Base-by-base conservation (phyloP, 2,113 vertebrate genomes). In the Irena cyanogastra region DNA sequence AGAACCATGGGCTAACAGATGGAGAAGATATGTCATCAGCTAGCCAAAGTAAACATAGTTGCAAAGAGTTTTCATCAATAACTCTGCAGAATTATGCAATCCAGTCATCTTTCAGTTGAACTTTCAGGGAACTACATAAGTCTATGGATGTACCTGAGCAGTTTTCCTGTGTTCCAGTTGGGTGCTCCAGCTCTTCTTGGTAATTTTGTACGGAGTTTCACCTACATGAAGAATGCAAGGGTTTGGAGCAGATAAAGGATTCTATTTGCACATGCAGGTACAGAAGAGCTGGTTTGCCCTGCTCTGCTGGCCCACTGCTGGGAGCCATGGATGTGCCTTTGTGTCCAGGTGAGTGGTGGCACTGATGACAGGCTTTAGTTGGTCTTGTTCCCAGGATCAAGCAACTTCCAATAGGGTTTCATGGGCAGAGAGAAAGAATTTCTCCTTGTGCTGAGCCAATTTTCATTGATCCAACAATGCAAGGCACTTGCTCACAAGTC, bases 1-100 rank as follows among this genome's bases (percentile, higher is more conserved):
- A 78, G 72, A 77, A 66, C n/a, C 31, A 28, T 8, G n/a, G 59
- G 35, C 76, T 91, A 90, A 91, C 83, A 96, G 89, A 88, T 94
- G 89, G 82, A 66, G 41, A 77, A 68, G 68, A 80, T 64, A 72
- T 71, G 60, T 79, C 88, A 78, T 70, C 79, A 81, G 13, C 52
- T 77, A 83, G 72, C 76, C 79, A 81, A 90, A 78, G 56, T 78
- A 93, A 93, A 81, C 64, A 85, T 1, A 74, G 18, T 19, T 72
- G 39, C 81, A 33, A 53, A 44, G 80, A 49, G 19, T 59, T 79
- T 91, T 93, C 12, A 2, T 71, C 74, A 94, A 10, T 60, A 87
- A 47, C 11, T 47, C 6, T 28, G 31, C 41, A 33, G 41, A 82
- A 63, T 85, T 82, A 50, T 75, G 41, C 68, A 70, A 65, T 61